phyloP scores from a whole-genome alignment of 2,888 invertebrate species.

The Ennomos quercinarius region DNA sequence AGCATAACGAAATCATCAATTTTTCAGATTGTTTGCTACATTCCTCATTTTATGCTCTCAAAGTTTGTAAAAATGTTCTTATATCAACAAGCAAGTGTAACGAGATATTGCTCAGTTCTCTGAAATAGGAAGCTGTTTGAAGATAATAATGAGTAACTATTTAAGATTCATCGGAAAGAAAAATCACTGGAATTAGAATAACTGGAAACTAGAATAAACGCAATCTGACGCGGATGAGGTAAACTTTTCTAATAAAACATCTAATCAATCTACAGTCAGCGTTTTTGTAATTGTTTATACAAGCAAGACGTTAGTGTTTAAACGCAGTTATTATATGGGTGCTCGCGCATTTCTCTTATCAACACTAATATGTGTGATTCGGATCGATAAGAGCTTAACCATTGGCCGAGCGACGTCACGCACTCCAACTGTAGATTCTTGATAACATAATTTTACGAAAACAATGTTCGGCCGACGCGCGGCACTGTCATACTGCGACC shows the following conservation, averaged over 20 bases:
- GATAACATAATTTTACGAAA: conserved; percentile 64
- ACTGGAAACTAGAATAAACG: background rate
- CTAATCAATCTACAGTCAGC: background rate
- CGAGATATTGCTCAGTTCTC: conserved; percentile 7
- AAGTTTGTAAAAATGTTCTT: background rate
- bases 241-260: conserved; percentile 11
- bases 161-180: conserved; percentile 8
- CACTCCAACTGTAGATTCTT: conserved; percentile 49
- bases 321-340: conserved; percentile 23
- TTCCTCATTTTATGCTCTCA: conserved; percentile 4
- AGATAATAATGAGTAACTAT: conserved; percentile 18
- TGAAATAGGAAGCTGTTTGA: conserved; percentile 5
- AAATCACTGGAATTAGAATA: conserved; percentile 10
- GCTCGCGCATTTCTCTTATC: conserved; percentile 26
- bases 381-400: conserved; percentile 39
- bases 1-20: background rate
- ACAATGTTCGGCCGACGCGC: conserved; percentile 51
- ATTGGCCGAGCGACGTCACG: conserved; percentile 55
- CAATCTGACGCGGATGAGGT: conserved; percentile 10
- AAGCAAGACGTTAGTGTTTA: conserved; percentile 10
- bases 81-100: background rate
- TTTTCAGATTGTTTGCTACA: conserved; percentile 1
- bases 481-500: conserved; percentile 50
- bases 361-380: conserved; percentile 27
- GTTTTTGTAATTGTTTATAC: conserved; percentile 2